Evolutionary conservation across 2,113 vertebrate species (phyloP).

Genomic region (Chrysochloris asiatica): DNA sequence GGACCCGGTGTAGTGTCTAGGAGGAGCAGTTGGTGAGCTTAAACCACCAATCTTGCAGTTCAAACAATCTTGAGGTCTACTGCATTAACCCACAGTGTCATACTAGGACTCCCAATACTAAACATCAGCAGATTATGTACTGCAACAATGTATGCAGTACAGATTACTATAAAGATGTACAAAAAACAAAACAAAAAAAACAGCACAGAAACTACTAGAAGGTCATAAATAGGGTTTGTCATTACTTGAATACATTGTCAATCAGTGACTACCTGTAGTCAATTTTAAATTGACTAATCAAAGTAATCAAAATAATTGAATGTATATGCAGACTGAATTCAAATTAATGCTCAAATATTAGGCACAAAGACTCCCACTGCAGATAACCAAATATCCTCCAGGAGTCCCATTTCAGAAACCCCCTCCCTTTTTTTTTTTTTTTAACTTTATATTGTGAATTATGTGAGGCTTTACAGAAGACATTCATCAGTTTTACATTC

Average conservation of each 20-base stretch:
- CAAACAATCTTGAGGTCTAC: too few species aligned
- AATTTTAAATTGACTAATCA: neutral
- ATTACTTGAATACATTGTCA: neutral
- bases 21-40: too few species aligned
- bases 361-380: fast-evolving
- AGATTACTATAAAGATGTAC: neutral
- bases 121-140: neutral
- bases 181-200: neutral
- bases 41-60: too few species aligned
- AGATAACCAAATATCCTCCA: neutral
- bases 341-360: neutral
- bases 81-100: too few species aligned
- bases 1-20: too few species aligned
- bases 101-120: too few species aligned
- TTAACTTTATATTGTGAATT: too few species aligned
- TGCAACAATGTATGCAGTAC: neutral
- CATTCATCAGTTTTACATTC: too few species aligned
- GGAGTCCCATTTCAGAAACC: too few species aligned
- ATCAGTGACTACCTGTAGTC: neutral
- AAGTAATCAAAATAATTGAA: neutral
- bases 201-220: neutral
- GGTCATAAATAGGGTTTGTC: neutral
- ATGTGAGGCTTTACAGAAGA: too few species aligned
- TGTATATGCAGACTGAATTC: neutral
- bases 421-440: too few species aligned